phyloP scores from a whole-genome alignment of 1,140 invertebrate genomes.

The Bursaphelenchus mucronatus region DNA sequence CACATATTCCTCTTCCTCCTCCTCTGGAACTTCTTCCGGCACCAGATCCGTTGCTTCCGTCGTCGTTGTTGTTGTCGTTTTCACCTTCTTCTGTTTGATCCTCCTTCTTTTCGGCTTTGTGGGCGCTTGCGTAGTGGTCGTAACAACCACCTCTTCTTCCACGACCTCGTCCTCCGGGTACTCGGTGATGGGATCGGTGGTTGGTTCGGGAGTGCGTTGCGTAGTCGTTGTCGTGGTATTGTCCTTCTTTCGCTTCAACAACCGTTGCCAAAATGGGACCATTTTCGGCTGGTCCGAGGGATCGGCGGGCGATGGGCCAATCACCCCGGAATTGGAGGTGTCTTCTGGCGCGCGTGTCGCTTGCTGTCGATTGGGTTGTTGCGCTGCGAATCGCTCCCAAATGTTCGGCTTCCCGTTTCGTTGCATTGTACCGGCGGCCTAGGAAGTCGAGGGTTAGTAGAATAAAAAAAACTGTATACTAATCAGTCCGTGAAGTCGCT shows the following conservation, averaged over 20 bases:
- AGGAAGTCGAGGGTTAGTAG: no score
- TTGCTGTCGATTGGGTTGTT: slow-evolving; percentile 22
- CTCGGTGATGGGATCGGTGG: slow-evolving; percentile 17
- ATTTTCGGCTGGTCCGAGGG: slow-evolving; percentile 46
- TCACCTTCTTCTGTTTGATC: no score
- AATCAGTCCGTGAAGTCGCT: no score
- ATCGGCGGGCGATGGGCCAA: slow-evolving; percentile 15
- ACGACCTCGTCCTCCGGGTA: slow-evolving; percentile 11
- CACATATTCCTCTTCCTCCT: slow-evolving; percentile 15
- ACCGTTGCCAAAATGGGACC: slow-evolving; percentile 55
- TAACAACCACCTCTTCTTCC: slow-evolving; percentile 18
- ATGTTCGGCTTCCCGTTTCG: neutral
- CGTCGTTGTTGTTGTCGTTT: slow-evolving; percentile 10
- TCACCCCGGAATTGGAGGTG: slow-evolving; percentile 22
- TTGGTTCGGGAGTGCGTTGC: neutral
- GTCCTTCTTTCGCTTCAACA: slow-evolving; percentile 30
- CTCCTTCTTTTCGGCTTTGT: no score
- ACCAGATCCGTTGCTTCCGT: slow-evolving; percentile 2
- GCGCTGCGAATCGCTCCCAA: slow-evolving; percentile 17
- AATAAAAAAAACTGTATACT: no score
- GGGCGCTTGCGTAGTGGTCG: neutral
- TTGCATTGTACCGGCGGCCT: neutral
- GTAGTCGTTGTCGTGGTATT: slow-evolving; percentile 35
- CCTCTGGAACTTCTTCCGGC: slow-evolving; percentile 6
- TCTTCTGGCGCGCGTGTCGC: slow-evolving; percentile 12